Evolutionary conservation across 2,113 vertebrate genomes (phyloP), one percentile per base, ranked within the genome.

Genomic region (Polyodon spathula): DNA sequence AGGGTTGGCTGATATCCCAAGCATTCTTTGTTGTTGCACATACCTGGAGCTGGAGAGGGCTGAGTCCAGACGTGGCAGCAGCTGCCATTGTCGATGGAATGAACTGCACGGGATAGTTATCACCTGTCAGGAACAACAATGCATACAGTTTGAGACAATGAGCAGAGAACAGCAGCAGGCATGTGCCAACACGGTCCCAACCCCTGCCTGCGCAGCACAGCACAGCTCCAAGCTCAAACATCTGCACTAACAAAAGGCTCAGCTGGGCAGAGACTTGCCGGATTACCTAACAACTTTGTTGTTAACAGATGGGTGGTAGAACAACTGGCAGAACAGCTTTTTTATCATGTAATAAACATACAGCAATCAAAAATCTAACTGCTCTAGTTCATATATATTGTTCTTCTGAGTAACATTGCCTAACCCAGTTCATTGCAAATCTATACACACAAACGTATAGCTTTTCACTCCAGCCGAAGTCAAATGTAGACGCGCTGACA

Each of bases 61-160:
- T 99, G 90, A 99, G 94, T 89, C 96, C 96, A 88, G 96, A 99
- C 84, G 96, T 93, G 81, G 96, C 95, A 79, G 95, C 96, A 92
- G 95, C 95, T 96, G 96, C 94, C 94, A 99, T 97, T 88, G 96
- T 94, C 80, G 96, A 99, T 80, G 96, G 95, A 95, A 99, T 98
- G 93, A 99, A 98, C 95, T 99, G 96, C 90, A 99, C 94, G 8
- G 96, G 96, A 88, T 98, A 99, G 95, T 97, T 99, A 92, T 99
- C 96, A 95, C 96, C 96, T 99, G 94, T 94, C 84, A 80, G 72
- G 68, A 61, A 86, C 84, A 91, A 98, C 93, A 99, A 98, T 97
- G 87, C 85, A 56, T 73, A 84, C 93, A 97, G 90, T 94, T 96
- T 97, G 85, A 98, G 95, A 97, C 95, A 97, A 94, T 95, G 88